Evolutionary conservation across 2,113 vertebrate genomes (phyloP).

Genomic region (Megalops atlanticus): DNA sequence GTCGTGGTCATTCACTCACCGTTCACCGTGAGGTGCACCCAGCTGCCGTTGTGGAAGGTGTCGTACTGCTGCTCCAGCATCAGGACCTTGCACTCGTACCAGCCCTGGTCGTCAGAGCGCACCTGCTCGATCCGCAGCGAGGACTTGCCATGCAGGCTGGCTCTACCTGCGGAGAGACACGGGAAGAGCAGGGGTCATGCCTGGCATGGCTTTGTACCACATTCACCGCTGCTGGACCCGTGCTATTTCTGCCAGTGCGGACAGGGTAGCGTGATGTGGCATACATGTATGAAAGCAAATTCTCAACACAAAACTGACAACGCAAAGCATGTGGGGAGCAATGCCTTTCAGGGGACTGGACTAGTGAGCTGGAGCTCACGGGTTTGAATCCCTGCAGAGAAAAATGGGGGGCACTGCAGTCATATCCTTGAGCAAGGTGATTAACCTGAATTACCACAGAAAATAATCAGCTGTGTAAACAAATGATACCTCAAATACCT

Average conservation of each 20-base stretch:
- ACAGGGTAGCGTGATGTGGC: too few relatives aligned
- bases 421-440: neutral
- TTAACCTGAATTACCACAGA: neutral
- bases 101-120: slow-evolving; percentile 95
- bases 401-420: neutral
- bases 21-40: slow-evolving; percentile 96
- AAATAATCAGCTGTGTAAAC: neutral
- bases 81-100: slow-evolving; percentile 98
- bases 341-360: too few relatives aligned
- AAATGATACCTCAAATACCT: neutral
- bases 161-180: slow-evolving; percentile 77
- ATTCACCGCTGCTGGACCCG: too few relatives aligned
- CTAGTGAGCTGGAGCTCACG: too few relatives aligned
- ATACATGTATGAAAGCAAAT: too few relatives aligned
- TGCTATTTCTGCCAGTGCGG: too few relatives aligned
- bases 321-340: neutral
- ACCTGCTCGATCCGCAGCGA: slow-evolving; percentile 92
- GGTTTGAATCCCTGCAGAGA: neutral
- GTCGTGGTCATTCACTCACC: slow-evolving; percentile 68
- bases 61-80: slow-evolving; percentile 96
- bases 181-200: slow-evolving; percentile 38
- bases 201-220: neutral
- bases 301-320: too few relatives aligned
- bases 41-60: slow-evolving; percentile 98
- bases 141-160: slow-evolving; percentile 92